phyloP scores from a whole-genome alignment of 2,113 vertebrate genomes.

The Peromyscus leucopus region DNA sequence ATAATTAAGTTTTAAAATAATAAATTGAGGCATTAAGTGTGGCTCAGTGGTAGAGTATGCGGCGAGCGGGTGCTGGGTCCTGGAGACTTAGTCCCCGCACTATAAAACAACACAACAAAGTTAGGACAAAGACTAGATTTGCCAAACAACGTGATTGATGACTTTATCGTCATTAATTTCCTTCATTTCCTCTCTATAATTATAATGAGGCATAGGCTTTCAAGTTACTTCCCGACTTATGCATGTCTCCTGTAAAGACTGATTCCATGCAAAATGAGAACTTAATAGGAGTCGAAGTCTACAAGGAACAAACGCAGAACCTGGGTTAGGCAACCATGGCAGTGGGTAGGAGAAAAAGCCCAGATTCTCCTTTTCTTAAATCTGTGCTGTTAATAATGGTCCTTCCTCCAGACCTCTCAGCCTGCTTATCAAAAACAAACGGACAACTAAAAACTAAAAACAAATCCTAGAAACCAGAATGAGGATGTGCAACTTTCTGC shows the following conservation, averaged over 20 bases:
- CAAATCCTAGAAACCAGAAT: neutral
- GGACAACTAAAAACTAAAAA: neutral
- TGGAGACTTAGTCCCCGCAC: no score
- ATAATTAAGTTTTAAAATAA: no score
- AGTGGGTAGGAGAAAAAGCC: neutral
- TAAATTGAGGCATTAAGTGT: neutral
- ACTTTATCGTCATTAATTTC: neutral
- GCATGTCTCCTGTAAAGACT: neutral
- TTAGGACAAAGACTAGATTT: neutral
- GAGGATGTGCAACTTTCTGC: slow-evolving; percentile 15
- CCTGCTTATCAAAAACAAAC: neutral
- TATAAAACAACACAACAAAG: neutral
- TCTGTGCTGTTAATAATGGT: neutral
- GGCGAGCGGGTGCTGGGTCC: neutral
- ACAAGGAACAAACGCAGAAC: slow-evolving; percentile 21
- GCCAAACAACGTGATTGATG: neutral
- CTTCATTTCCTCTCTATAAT: neutral
- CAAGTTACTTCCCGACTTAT: slow-evolving; percentile 42
- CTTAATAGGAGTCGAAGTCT: slow-evolving; percentile 29
- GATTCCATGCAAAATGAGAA: slow-evolving; percentile 21
- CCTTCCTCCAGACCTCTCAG: neutral
- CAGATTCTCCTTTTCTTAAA: slow-evolving; percentile 3
- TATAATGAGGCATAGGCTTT: slow-evolving; percentile 33
- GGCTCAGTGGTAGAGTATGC: neutral
- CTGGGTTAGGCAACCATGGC: neutral